phyloP scores from a whole-genome alignment of 2,888 invertebrate species.

The Stenotaenia linearis region DNA sequence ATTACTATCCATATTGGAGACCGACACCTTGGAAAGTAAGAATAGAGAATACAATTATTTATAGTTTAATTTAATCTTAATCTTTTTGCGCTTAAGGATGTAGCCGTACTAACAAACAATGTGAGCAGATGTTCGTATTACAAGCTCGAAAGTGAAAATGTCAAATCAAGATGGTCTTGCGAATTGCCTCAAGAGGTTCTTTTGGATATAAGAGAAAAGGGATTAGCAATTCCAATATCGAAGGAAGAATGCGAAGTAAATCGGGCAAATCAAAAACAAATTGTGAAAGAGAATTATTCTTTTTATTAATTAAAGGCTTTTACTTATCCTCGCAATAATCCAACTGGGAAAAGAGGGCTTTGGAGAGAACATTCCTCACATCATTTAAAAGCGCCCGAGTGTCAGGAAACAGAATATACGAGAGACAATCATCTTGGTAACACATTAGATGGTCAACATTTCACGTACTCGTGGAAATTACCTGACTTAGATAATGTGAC shows the following conservation, averaged over 20 bases:
- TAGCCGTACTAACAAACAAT: conserved; percentile 9
- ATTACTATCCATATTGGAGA: conserved; percentile 49
- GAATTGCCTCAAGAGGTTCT: conserved; percentile 11
- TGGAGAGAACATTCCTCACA: conserved; percentile 45
- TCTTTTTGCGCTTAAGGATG: not conserved
- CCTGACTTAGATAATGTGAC: conserved; percentile 45
- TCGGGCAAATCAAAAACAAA: no score
- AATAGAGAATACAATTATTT: not conserved
- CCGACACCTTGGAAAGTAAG: conserved; percentile 47
- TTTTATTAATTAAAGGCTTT: no score
- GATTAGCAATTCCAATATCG: not conserved
- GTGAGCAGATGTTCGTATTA: not conserved
- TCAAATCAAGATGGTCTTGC: not conserved
- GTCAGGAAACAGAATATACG: conserved; percentile 45
- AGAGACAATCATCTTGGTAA: conserved; percentile 48
- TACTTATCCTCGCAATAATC: conserved; percentile 40
- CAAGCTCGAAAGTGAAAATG: conserved; percentile 2
- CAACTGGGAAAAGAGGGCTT: conserved; percentile 44
- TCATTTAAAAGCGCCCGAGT: conserved; percentile 45
- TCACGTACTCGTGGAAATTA: conserved; percentile 45
- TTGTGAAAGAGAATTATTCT: no score
- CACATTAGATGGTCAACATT: conserved; percentile 41
- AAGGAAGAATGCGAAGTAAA: conserved; percentile 3
- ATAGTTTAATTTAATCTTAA: not conserved
- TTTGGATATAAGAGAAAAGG: not conserved